Conservation (phyloP, 2,888 invertebrate species). For the Cancer borealis region DNA sequence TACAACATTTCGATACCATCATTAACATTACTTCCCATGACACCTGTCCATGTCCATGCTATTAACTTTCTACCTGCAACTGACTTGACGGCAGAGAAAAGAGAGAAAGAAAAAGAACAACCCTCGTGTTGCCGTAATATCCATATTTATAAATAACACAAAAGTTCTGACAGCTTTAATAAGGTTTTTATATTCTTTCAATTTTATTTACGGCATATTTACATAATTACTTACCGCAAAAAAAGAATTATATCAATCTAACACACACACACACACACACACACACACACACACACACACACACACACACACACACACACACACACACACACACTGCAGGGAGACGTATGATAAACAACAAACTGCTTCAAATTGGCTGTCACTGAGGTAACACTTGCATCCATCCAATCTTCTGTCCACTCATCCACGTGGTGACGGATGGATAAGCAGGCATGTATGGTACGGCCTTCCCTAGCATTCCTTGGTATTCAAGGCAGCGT, state of each 20-base stretch:
- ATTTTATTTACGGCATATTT: background rate
- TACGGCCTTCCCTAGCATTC: background rate
- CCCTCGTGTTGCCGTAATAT: background rate
- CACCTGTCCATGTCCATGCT: background rate
- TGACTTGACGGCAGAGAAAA: background rate
- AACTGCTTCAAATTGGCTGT: background rate
- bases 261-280: conserved; percentile 37
- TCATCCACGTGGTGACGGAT: background rate
- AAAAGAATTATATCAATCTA: background rate
- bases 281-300: conserved; percentile 51
- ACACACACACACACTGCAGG: background rate
- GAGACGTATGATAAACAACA: background rate
- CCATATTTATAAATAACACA: background rate
- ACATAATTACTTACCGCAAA: background rate
- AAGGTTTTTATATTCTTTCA: background rate
- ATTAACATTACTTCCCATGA: background rate
- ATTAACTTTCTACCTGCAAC: background rate
- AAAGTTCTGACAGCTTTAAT: background rate
- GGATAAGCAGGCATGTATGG: background rate
- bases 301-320: conserved; percentile 52
- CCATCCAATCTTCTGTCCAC: background rate
- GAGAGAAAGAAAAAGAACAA: background rate
- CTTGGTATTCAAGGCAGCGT: background rate
- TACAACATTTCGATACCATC: no score
- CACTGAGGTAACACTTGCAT: background rate